Conservation (phyloP, 2,797 vertebrate genomes). For the Buphagus erythrorhynchus region DNA sequence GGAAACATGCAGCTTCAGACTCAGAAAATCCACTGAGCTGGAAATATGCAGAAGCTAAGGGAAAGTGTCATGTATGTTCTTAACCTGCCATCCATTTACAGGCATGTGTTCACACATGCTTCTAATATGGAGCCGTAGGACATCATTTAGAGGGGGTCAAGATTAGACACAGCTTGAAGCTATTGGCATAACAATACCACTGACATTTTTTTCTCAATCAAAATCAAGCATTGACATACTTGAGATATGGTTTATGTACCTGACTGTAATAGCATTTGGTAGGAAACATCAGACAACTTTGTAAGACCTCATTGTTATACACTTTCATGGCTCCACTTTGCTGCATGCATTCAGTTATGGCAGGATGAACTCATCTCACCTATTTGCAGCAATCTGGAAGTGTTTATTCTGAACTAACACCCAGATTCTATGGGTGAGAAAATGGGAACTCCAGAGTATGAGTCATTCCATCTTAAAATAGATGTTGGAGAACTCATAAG, state of each 20-base stretch:
- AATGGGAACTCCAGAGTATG: neutral
- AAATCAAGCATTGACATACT: neutral
- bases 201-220: neutral
- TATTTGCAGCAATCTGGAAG: neutral
- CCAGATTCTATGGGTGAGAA: neutral
- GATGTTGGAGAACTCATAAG: neutral
- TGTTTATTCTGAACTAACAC: neutral
- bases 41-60: neutral
- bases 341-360: neutral
- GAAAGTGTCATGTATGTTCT: neutral
- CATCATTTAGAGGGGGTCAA: neutral
- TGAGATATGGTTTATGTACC: neutral
- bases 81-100: neutral
- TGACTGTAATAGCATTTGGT: neutral
- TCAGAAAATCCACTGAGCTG: neutral
- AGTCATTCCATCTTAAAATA: constrained; percentile 3
- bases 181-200: neutral
- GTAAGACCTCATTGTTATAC: neutral
- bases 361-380: neutral
- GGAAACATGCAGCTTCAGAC: neutral
- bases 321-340: neutral
- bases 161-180: neutral
- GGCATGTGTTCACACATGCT: accelerated
- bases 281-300: neutral
- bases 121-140: neutral